phyloP scores from a whole-genome alignment of 2,113 vertebrate species.

The Hiodon tergisus region DNA sequence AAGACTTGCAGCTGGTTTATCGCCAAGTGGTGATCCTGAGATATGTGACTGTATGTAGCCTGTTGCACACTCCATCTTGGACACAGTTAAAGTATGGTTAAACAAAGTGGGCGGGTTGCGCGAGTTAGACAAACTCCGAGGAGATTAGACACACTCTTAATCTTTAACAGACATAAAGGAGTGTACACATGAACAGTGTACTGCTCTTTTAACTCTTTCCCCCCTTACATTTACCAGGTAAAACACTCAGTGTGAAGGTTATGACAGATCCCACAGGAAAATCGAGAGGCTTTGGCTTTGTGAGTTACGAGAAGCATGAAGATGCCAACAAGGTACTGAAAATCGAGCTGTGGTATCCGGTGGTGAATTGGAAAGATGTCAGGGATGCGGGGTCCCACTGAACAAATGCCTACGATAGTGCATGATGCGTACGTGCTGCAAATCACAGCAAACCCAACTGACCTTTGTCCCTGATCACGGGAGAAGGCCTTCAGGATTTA shows the following conservation, averaged over 20 bases:
- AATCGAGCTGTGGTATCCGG: neutral
- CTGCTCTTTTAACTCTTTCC: constrained; percentile 19
- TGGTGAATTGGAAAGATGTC: neutral
- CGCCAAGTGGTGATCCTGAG: too few species aligned
- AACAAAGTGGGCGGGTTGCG: neutral
- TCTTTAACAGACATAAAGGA: too few species aligned
- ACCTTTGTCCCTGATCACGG: neutral
- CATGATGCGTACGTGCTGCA: neutral
- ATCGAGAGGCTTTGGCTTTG: constrained; percentile 96
- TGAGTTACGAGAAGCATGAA: constrained; percentile 97
- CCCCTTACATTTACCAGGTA: constrained; percentile 64
- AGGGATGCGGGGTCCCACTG: neutral
- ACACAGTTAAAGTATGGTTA: too few species aligned
- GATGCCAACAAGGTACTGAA: constrained; percentile 90
- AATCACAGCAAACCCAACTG: neutral
- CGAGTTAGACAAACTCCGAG: neutral
- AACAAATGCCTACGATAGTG: neutral
- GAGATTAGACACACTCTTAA: too few species aligned
- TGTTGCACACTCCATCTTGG: too few species aligned
- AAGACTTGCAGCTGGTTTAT: neutral
- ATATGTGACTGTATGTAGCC: too few species aligned
- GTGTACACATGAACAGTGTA: too few species aligned
- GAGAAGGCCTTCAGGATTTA: too few species aligned
- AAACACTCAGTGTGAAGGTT: constrained; percentile 95
- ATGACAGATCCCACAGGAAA: constrained; percentile 93